Conservation (phyloP, 53 echinoderm and acorn worm species). For the Stichopus horrens region DNA sequence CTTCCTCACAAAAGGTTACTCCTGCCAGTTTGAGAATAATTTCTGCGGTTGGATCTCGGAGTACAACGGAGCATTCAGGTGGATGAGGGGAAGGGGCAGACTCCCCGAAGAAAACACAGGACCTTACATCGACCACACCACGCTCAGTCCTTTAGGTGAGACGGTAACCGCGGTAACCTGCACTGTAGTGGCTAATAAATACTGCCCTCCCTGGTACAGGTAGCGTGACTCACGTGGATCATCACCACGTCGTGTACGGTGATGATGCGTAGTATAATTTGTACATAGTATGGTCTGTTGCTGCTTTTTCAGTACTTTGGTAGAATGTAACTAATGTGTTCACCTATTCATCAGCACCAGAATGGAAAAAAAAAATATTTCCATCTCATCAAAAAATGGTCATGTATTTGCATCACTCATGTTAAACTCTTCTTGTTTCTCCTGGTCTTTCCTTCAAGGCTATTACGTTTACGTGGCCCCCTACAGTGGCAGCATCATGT, state of each 20-base stretch:
- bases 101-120: conserved; percentile 39
- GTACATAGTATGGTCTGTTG: too few relatives aligned
- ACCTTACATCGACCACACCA: conserved; percentile 44
- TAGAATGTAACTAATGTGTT: too few relatives aligned
- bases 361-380: too few relatives aligned
- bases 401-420: background rate
- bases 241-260: too few relatives aligned
- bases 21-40: conserved; percentile 63
- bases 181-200: too few relatives aligned
- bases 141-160: conserved; percentile 30
- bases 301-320: too few relatives aligned
- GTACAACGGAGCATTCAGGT: conserved; percentile 23
- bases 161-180: too few relatives aligned
- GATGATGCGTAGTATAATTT: too few relatives aligned
- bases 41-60: conserved; percentile 60
- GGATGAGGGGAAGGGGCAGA: conserved; percentile 20
- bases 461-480: conserved; percentile 89
- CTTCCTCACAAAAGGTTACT: conserved; percentile 47
- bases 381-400: background rate
- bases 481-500: conserved; percentile 45
- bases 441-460: conserved; percentile 43
- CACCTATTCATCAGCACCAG: too few relatives aligned
- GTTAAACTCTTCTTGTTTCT: background rate
- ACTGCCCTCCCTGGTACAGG: too few relatives aligned
- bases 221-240: too few relatives aligned